Base-by-base conservation (phyloP, 2,888 invertebrate genomes). In the Endotricha flammealis region DNA sequence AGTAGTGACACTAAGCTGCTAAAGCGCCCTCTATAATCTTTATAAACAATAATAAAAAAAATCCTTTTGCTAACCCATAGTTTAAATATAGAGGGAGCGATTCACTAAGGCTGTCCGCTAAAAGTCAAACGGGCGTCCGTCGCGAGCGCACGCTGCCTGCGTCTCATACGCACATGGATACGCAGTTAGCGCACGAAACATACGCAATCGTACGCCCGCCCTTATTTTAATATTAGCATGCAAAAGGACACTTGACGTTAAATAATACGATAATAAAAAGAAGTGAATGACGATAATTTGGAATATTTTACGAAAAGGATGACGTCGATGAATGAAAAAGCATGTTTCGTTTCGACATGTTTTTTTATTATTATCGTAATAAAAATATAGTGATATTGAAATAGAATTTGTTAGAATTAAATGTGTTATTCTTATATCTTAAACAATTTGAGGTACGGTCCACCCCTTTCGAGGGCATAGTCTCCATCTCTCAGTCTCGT, bases 391-490 rank as follows among this genome's bases (percentile, higher is more conserved):
- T 57, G 57, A 66, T 64, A 66, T 57, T 62, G 60, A 52, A 58
- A 57, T 57, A 53, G 53, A 62, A 49, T 46, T 48, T 41, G 32
- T 43, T 42, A 42, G 45, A 51, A 42, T 42, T 50, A 53, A 45
- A 49, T 58, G 51, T 48, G 48, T 57, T 58, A 50, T 74, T 71
- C 81, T 83, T 83, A 86, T 69, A 86, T 71, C 81, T 83, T 83
- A 86, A 69, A 86, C 85, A 76, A 85, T 79, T 65, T 83, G 82
- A 60, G 85, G 85, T 68, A 76, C 77, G 72, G 76, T 80, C 64
- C 76, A 65, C 57, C 75, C 79, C 67, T 68, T 72, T 62, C 76
- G 60, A 35, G 83, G 80, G 62, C 81, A 86, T 44, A 85, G 78
- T 68, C 79, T 68, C 85, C 85, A 82, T 59, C 80, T 73, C 70